Conservation (phyloP, 2,797 vertebrate species). For the Poecilia velifera region DNA sequence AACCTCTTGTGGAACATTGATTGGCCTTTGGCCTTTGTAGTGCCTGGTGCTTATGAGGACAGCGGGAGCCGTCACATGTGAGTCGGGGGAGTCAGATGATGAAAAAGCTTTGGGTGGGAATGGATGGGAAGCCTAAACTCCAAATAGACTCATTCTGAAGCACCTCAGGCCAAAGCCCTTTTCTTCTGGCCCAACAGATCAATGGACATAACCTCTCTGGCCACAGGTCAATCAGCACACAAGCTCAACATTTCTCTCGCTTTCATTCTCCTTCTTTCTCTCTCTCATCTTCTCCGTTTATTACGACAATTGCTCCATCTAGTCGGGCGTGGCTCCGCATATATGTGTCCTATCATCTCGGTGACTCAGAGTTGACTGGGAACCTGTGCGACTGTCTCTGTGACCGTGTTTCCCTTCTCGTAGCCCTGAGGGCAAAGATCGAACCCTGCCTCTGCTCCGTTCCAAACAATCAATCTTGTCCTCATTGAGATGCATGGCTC, state of each 20-base stretch:
- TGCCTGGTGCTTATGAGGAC: constrained; percentile 58
- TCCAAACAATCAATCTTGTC: constrained; percentile 74
- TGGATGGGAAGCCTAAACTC: constrained; percentile 68
- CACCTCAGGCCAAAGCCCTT: constrained; percentile 72
- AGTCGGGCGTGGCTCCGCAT: constrained; percentile 68
- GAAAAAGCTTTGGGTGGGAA: constrained; percentile 75
- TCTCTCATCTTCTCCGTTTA: constrained; percentile 70
- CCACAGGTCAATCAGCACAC: constrained; percentile 75
- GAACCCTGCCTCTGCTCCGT: constrained; percentile 68
- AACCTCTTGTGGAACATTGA: constrained; percentile 76
- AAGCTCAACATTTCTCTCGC: constrained; percentile 43
- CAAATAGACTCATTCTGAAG: constrained; percentile 80
- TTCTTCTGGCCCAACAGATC: constrained; percentile 67
- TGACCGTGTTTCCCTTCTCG: constrained; percentile 67
- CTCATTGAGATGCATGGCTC: constrained; percentile 81
- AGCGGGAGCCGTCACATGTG: constrained; percentile 76
- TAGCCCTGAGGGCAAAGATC: constrained; percentile 71
- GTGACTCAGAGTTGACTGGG: constrained; percentile 67
- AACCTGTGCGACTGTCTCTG: constrained; percentile 39
- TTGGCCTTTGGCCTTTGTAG: constrained; percentile 76
- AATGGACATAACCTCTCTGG: constrained; percentile 76
- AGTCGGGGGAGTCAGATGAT: constrained; percentile 79
- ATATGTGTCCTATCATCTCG: constrained; percentile 69
- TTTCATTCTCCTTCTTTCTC: constrained; percentile 43
- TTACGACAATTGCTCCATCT: constrained; percentile 69